Base-by-base conservation (phyloP, 2,113 vertebrate species). In the Echinops telfairi region DNA sequence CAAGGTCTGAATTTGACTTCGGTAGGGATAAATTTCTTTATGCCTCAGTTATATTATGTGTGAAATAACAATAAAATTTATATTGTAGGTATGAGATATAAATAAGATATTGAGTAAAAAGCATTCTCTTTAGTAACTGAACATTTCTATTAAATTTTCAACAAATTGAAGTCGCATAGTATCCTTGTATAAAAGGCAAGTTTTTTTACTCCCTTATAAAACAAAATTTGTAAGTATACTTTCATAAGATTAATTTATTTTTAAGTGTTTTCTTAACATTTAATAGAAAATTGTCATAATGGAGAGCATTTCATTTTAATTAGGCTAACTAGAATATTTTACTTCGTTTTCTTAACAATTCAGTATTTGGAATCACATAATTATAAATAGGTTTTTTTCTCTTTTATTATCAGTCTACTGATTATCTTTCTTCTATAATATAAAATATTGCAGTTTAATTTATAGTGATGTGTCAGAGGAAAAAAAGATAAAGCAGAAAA, bases 401-500 rank as follows among this genome's bases (percentile, higher is more conserved):
- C 23, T 88, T 88, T 95, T 87, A 8, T 77, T 47, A 62, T 33
- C 47, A 58, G 2, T 19, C 10, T 85, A 89, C 93, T 96, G 57
- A 92, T 97, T 96, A 89, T 96, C 77, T 77, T 40, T 16, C 17
- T 68, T 3, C n/a, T 22, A 68, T 33, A 93, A 95, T 97, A 91
- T 92, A 60, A 96, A 96, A 71, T 27, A 64, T 86, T 79, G 88
- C 58, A 89, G 17, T 23, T 95, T 62, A 95, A 80, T 96, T 94
- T 97, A 88, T 77, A 97, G 31, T 58, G 70, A 94, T 91, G 86
- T 73, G 23, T 31, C 86, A 97, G 96, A 96, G 40, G 94, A 40
- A 95, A 96, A 53, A 57, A 91, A 88, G 11, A 87, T 94, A 95
- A 88, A 96, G 70, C 19, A 15, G 1, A 9, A 86, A 40, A 19